These are phyloP conservation scores for Vollenhovia emeryi DNA, from an alignment of 1,140 invertebrate species.

Conservation along the genomic window DNA sequence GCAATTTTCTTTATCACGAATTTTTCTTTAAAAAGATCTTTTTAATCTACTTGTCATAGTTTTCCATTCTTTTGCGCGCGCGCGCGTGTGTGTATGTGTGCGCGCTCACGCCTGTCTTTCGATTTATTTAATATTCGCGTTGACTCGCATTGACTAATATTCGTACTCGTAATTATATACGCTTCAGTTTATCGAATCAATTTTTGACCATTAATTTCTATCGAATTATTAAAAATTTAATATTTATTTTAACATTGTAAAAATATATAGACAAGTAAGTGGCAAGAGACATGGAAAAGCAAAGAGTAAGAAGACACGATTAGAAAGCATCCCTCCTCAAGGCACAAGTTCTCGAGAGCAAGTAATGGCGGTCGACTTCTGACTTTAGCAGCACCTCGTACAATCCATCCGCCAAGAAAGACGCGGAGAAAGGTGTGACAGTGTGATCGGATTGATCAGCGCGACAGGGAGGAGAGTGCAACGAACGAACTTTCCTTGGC, in stretches of 20 bases:
- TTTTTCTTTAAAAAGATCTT: neutral
- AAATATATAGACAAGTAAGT: neutral
- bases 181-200: neutral
- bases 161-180: neutral
- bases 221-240: neutral
- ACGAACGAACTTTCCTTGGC: conserved; percentile 65
- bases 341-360: neutral
- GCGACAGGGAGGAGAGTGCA: conserved; percentile 54
- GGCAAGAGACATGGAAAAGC: neutral
- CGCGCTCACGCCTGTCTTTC: too few species aligned
- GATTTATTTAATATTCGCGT: neutral
- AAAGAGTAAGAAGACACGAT: neutral
- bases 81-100: neutral
- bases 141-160: too few species aligned
- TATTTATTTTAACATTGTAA: neutral
- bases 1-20: neutral
- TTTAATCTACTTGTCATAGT: neutral
- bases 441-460: conserved; percentile 28
- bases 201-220: neutral
- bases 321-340: neutral
- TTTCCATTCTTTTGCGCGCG: neutral
- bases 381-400: neutral
- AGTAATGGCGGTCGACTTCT: neutral
- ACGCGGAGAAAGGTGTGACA: conserved; percentile 40
- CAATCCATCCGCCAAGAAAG: neutral